Percentiles rank a stretch among this genome's conserved stretches.
These are phyloP conservation scores for Nothocercus julius DNA, from an alignment of 2,113 vertebrate genomes.

Conservation along the genomic window DNA sequence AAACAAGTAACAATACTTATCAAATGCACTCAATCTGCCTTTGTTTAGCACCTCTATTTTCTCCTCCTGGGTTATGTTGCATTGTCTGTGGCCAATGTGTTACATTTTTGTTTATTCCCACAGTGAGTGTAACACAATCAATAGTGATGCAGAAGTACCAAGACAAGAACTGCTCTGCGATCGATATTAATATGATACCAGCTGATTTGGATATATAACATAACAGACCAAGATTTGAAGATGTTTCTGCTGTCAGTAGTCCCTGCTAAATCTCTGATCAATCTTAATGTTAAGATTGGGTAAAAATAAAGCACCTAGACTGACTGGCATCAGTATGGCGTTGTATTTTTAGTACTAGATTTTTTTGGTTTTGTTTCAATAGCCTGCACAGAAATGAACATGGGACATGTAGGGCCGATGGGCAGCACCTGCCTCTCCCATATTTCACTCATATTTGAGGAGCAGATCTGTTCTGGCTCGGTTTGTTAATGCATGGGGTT, in stretches of 20 bases:
- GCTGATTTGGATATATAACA: neutral
- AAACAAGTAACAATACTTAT: neutral
- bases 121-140: neutral
- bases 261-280: neutral
- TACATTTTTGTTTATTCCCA: neutral
- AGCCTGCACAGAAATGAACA: fast-evolving
- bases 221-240: neutral
- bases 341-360: neutral
- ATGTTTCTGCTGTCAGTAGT: neutral
- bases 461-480: fast-evolving
- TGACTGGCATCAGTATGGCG: neutral
- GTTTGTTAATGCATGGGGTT: neutral
- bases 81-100: neutral
- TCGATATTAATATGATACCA: neutral
- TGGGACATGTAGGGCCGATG: fast-evolving
- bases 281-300: neutral
- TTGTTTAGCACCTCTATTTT: neutral
- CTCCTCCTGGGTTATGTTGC: neutral
- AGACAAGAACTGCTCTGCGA: neutral
- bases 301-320: neutral
- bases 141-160: neutral
- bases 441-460: neutral
- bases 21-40: neutral
- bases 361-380: neutral
- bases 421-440: neutral